Base-by-base conservation (phyloP, 2,888 invertebrate genomes). In the Patella pellucida region DNA sequence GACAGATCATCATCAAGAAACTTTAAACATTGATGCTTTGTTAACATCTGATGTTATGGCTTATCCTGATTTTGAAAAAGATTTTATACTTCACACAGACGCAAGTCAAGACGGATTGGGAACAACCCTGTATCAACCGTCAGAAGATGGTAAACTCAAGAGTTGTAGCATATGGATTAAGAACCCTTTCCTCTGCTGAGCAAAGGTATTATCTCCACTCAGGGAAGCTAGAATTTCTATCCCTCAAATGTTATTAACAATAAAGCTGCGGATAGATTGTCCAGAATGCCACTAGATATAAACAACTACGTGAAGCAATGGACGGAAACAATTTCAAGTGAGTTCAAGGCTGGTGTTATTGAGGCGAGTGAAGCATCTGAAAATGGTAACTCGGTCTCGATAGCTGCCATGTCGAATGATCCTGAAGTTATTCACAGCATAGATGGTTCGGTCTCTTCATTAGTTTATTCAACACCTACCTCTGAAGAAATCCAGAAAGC, bases 161-260 rank as follows among this genome's bases (percentile, higher is more conserved):
- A 4, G 72, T 68, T 16, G 51, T 76, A 4, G 76, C 27, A 9
- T 76, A 72, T 72, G 76, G 72, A 4, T 76, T 72, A 23, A 67
- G 72, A 16, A 76, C 69, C 23, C 56, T 76, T 12, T 72, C 72
- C 4, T 52, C 72, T n/a, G 70, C 68, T n/a, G 75, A 71, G 23
- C 15, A 71, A 15, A 71, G 51, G n/a, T 71, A 62, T 5, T 56
- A n/a, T n/a, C n/a, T n/a, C n/a, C 76, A 76, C 62, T 76, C 76
- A 2, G 73, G 73, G 9, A 76, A 76, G 67, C 51, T 76, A 16
- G 76, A 76, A 41, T 73, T 73, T 51, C 68, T 76, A n/a, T 73
- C 76, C 19, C 71, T 73, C 5, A 76, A 76, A 27, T 76, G 76
- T n/a, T n/a, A 76, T 16, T 14, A 72, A 72, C 11, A 73, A 76